A percentile compares a stretch with the other conserved stretches of the same genome.
Evolutionary conservation across 1,140 invertebrate genomes (phyloP).

Genomic region (Pinna nobilis): DNA sequence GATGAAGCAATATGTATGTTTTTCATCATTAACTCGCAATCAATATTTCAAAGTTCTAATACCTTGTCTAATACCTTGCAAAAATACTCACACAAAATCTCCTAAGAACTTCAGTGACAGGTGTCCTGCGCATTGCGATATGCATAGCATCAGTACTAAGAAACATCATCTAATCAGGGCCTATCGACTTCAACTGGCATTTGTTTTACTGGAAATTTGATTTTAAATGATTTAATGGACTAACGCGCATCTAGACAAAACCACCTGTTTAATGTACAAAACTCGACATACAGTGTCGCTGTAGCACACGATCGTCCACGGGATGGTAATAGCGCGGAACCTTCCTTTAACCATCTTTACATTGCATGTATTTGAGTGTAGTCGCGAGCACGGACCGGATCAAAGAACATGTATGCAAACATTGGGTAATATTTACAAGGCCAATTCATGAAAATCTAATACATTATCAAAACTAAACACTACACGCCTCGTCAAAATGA

Average conservation of each 20-base stretch:
- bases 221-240: slow-evolving; percentile 26
- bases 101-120: too few relatives aligned
- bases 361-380: slow-evolving; percentile 27
- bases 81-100: too few relatives aligned
- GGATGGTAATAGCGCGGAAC: slow-evolving; percentile 41
- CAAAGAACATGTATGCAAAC: slow-evolving; percentile 37
- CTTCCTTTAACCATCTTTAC: slow-evolving; percentile 42
- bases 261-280: slow-evolving; percentile 10
- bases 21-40: too few relatives aligned
- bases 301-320: slow-evolving; percentile 4
- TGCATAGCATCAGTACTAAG: too few relatives aligned
- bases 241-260: slow-evolving; percentile 31
- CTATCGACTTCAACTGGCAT: neutral
- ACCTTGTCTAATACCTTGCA: too few relatives aligned
- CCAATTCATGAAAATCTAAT: slow-evolving; percentile 32
- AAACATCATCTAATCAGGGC: neutral
- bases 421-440: slow-evolving; percentile 6
- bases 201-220: neutral
- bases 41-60: too few relatives aligned
- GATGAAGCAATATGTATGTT: too few relatives aligned
- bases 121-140: too few relatives aligned
- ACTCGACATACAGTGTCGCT: slow-evolving; percentile 6
- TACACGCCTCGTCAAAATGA: slow-evolving; percentile 38
- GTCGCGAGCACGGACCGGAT: slow-evolving; percentile 34
- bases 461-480: slow-evolving; percentile 38